Percentiles rank a stretch among this genome's conserved stretches.
phyloP scores from a whole-genome alignment of 2,888 invertebrate species.

The Eristalinus aeneus region DNA sequence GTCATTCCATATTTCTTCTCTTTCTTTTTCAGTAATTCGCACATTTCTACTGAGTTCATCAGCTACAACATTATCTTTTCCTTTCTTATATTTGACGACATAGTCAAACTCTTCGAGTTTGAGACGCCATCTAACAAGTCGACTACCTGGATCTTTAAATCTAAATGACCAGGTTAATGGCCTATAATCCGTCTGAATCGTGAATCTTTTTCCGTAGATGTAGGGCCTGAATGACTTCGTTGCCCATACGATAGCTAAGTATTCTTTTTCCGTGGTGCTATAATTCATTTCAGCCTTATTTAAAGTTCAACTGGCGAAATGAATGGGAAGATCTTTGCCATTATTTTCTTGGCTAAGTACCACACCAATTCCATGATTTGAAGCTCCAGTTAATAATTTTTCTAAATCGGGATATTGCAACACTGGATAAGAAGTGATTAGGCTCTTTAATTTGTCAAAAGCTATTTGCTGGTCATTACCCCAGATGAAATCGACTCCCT shows the following conservation, averaged over 20 bases:
- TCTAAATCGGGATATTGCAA: not conserved
- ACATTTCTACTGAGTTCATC: conserved; percentile 4
- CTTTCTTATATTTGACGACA: too few relatives aligned
- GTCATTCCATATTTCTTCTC: not conserved
- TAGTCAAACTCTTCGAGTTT: too few relatives aligned
- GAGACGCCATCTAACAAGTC: too few relatives aligned
- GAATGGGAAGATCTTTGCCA: not conserved
- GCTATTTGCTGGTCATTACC: not conserved
- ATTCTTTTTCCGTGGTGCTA: not conserved
- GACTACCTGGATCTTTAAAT: too few relatives aligned
- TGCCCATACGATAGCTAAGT: too few relatives aligned
- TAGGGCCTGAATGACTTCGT: too few relatives aligned
- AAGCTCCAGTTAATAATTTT: not conserved
- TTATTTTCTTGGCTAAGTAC: not conserved
- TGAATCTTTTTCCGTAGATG: too few relatives aligned
- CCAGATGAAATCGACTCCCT: not conserved
- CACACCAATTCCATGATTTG: not conserved
- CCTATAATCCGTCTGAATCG: too few relatives aligned
- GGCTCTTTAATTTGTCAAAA: not conserved
- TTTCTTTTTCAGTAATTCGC: not conserved
- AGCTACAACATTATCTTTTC: too few relatives aligned
- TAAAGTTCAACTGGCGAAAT: not conserved
- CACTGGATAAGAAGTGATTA: not conserved
- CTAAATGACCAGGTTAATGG: too few relatives aligned
- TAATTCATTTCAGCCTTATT: not conserved